Evolutionary conservation across 2,113 vertebrate genomes (phyloP).

Genomic region (Salvelinus fontinalis): DNA sequence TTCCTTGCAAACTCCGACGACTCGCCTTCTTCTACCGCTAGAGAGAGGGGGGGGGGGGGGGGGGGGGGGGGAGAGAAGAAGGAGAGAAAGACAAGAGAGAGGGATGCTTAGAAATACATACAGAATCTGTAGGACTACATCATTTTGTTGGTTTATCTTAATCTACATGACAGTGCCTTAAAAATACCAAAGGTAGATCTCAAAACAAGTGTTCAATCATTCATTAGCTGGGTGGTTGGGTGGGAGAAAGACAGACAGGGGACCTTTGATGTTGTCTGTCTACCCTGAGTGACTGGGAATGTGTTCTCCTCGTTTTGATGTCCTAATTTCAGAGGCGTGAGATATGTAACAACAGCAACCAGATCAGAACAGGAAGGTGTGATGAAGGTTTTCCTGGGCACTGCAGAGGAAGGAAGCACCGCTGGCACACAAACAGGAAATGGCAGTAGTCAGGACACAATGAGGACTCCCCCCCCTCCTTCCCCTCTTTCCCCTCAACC

Average conservation of each 20-base stretch:
- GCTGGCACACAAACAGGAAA: slow-evolving; percentile 82
- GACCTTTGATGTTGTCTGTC: too few species aligned
- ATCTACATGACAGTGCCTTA: too few species aligned
- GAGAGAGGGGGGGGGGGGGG: slow-evolving; percentile 14
- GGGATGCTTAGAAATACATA: slow-evolving; percentile 11
- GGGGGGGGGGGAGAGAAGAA: slow-evolving; percentile 9
- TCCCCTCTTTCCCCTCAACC: slow-evolving; percentile 19
- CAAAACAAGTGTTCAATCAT: too few species aligned
- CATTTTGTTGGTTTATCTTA: too few species aligned
- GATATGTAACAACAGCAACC: slow-evolving; percentile 32
- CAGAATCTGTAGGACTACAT: background rate
- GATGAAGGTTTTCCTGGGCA: slow-evolving; percentile 71
- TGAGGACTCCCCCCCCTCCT: slow-evolving; percentile 64
- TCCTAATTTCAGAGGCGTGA: slow-evolving; percentile 49
- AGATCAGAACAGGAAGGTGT: slow-evolving; percentile 69
- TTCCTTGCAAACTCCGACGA: slow-evolving; percentile 88
- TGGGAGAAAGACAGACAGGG: too few species aligned
- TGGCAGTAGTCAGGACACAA: slow-evolving; percentile 73
- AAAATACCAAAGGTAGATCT: too few species aligned
- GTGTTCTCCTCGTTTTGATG: slow-evolving; percentile 26
- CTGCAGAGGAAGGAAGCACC: slow-evolving; percentile 68
- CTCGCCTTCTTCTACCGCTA: slow-evolving; percentile 91
- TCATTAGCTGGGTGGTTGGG: background rate
- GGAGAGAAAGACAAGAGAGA: slow-evolving; percentile 5
- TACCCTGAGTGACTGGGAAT: background rate